Percentiles rank a stretch among this genome's conserved stretches.
phyloP scores from a whole-genome alignment of 64 coral and sea anemone species.

The Platygyra sinensis region DNA sequence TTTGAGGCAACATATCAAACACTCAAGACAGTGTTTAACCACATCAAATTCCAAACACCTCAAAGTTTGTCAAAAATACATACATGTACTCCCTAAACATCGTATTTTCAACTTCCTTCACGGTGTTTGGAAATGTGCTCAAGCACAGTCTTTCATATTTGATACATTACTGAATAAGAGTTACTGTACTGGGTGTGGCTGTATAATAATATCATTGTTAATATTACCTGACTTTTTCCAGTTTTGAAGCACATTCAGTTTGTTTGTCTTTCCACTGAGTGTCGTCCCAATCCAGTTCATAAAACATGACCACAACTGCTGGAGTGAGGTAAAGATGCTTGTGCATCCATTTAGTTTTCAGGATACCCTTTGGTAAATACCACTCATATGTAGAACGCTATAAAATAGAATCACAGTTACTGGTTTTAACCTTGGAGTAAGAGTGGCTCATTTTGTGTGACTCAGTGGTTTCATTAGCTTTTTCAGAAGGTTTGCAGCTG shows the following conservation, averaged over 20 bases:
- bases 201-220: neutral
- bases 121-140: too few relatives aligned
- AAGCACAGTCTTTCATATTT: too few relatives aligned
- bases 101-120: too few relatives aligned
- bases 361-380: slow-evolving; percentile 92
- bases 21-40: too few relatives aligned
- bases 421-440: too few relatives aligned
- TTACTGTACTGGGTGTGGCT: neutral
- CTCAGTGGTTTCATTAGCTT: neutral
- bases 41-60: too few relatives aligned
- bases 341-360: slow-evolving; percentile 97
- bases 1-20: too few relatives aligned
- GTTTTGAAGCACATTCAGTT: slow-evolving; percentile 89
- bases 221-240: slow-evolving; percentile 84
- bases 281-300: slow-evolving; percentile 95
- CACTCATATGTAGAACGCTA: slow-evolving; percentile 94
- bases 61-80: too few relatives aligned
- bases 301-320: slow-evolving; percentile 94
- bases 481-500: too few relatives aligned
- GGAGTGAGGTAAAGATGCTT: slow-evolving; percentile 87
- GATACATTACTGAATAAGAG: neutral
- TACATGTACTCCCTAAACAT: too few relatives aligned
- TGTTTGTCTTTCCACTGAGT: slow-evolving; percentile 91
- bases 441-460: too few relatives aligned
- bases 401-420: neutral